Conservation (phyloP, 2,797 vertebrate genomes). For the Sebastes hubbsi region DNA sequence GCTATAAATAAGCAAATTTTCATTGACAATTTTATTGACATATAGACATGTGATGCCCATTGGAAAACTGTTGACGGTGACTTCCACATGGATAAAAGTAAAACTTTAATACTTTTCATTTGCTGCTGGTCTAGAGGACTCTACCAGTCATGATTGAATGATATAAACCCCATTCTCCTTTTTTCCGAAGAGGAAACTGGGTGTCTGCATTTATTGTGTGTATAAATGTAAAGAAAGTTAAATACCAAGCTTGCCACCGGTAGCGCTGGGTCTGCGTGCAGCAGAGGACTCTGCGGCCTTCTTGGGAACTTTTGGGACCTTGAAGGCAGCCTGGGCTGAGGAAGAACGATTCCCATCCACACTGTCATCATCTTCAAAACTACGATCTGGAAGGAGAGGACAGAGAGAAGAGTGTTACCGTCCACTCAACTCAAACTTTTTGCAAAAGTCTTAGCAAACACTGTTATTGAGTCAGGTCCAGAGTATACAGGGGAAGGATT, state of each 20-base stretch:
- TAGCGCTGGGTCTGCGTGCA: constrained; percentile 90
- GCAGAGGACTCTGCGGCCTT: constrained; percentile 89
- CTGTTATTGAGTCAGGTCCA: neutral
- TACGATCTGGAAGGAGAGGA: constrained; percentile 86
- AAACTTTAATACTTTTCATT: neutral
- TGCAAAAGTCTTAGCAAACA: neutral
- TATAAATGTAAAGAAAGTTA: constrained; percentile 1
- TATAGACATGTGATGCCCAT: neutral
- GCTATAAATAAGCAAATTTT: neutral
- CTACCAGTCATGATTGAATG: neutral
- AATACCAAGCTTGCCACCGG: constrained; percentile 90
- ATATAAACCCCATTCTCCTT: neutral
- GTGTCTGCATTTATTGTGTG: neutral
- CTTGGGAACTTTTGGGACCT: constrained; percentile 94
- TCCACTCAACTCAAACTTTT: neutral
- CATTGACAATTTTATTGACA: neutral
- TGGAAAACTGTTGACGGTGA: neutral
- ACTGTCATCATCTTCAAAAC: constrained; percentile 97
- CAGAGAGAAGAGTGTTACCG: neutral
- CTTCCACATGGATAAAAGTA: neutral
- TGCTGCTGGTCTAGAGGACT: neutral
- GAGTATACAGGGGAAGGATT: neutral
- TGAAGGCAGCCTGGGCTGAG: constrained; percentile 92
- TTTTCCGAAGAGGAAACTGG: neutral
- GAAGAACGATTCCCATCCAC: constrained; percentile 95